A percentile compares a stretch with the other conserved stretches of the same genome.
Evolutionary conservation across 2,113 vertebrate genomes (phyloP).

Genomic region (Anser cygnoides): DNA sequence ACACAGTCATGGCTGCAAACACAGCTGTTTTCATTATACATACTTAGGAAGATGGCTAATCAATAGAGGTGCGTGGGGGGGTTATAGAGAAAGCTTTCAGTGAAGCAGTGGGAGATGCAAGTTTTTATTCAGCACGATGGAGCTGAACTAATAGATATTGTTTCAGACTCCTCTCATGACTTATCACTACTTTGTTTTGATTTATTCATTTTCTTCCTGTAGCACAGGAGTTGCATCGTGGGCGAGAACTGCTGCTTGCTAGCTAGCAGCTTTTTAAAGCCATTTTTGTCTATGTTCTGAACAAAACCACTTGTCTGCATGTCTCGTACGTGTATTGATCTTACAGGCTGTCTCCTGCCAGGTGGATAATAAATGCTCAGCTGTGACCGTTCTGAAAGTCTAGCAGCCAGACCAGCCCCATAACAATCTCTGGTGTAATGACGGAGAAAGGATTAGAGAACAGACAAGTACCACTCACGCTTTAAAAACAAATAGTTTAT

Average conservation of each 20-base stretch:
- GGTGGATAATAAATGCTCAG: conserved; percentile 3
- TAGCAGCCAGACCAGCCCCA: not conserved
- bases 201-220: not conserved
- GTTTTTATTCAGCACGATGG: not conserved
- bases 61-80: not conserved
- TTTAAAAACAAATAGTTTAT: conserved; percentile 37
- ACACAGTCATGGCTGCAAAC: not conserved
- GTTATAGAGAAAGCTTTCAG: not conserved
- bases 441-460: not conserved
- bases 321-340: conserved; percentile 1
- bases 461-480: not conserved
- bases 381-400: not conserved
- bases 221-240: not conserved
- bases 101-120: not conserved
- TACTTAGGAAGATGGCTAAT: not conserved
- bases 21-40: not conserved
- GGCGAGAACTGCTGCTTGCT: not conserved
- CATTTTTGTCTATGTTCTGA: not conserved
- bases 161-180: not conserved
- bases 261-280: not conserved
- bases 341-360: not conserved
- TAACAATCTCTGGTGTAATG: not conserved
- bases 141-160: not conserved
- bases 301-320: not conserved
- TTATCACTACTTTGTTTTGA: conserved; percentile 1